phyloP scores from a whole-genome alignment of 2,888 invertebrate species.

The Spisula solida region DNA sequence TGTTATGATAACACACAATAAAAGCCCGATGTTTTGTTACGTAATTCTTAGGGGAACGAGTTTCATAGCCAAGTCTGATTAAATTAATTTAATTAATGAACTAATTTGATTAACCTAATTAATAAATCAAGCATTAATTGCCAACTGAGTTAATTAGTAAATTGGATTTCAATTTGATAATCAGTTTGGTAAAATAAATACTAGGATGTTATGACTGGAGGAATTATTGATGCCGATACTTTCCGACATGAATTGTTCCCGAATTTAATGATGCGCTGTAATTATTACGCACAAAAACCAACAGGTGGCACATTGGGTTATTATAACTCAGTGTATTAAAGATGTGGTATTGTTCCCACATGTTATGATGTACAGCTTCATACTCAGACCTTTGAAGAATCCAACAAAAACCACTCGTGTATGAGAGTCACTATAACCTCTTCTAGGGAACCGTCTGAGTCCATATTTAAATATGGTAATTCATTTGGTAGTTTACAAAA shows the following conservation, averaged over 20 bases:
- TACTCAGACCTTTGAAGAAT: neutral
- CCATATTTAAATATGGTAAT: too few relatives aligned
- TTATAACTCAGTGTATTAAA: neutral
- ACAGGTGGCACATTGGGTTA: neutral
- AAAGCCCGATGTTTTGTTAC: constrained; percentile 34
- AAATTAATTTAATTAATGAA: constrained; percentile 48
- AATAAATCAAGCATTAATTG: constrained; percentile 52
- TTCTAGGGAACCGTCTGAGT: neutral
- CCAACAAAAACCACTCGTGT: neutral
- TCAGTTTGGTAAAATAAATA: constrained; percentile 22
- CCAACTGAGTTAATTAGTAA: constrained; percentile 39
- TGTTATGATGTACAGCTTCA: neutral
- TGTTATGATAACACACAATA: constrained; percentile 29
- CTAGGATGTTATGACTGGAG: neutral
- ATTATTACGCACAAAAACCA: constrained; percentile 5
- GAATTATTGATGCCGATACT: neutral
- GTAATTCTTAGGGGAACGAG: constrained; percentile 28
- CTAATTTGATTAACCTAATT: constrained; percentile 53
- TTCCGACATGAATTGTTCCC: neutral
- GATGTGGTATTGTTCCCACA: neutral
- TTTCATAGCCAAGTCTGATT: constrained; percentile 41
- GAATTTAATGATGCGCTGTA: neutral
- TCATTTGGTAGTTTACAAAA: too few relatives aligned
- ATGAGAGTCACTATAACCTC: neutral
- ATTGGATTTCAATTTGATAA: constrained; percentile 39